Percentiles rank a stretch among this genome's conserved stretches.
Evolutionary conservation across 2,113 vertebrate species (phyloP).

Genomic region (Asarcornis scutulata): DNA sequence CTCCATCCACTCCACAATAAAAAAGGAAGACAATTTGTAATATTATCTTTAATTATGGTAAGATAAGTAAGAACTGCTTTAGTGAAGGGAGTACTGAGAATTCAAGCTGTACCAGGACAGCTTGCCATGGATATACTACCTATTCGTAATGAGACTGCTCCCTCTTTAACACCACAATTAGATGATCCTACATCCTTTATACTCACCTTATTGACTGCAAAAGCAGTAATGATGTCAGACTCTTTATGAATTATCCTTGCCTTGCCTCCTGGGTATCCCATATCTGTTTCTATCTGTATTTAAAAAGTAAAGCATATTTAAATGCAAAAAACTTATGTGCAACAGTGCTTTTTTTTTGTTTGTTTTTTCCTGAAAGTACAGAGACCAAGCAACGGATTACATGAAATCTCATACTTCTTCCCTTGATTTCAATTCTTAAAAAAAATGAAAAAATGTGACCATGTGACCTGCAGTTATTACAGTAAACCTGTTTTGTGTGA

Average conservation of each 20-base stretch:
- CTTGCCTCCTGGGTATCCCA: slow-evolving; percentile 75
- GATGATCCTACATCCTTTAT: neutral
- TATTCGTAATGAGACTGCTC: neutral
- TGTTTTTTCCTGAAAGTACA: neutral
- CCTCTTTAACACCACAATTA: neutral
- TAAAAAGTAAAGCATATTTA: neutral
- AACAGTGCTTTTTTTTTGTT: neutral
- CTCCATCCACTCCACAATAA: neutral
- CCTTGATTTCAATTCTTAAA: neutral
- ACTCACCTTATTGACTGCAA: slow-evolving; percentile 85
- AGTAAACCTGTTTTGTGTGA: neutral
- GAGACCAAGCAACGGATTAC: rapidly evolving
- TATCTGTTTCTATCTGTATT: slow-evolving; percentile 79
- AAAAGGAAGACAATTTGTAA: neutral
- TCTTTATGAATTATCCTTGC: slow-evolving; percentile 87
- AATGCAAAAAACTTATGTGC: neutral
- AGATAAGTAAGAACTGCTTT: neutral
- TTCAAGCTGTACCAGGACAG: neutral
- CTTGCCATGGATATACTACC: neutral
- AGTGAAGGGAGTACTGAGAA: rapidly evolving
- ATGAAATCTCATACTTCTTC: too few relatives aligned
- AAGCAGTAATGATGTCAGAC: slow-evolving; percentile 86
- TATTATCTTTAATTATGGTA: neutral
- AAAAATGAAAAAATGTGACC: neutral
- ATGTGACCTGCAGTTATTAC: neutral